phyloP scores from a whole-genome alignment of 1,140 invertebrate species.

The Antheraea mylitta region DNA sequence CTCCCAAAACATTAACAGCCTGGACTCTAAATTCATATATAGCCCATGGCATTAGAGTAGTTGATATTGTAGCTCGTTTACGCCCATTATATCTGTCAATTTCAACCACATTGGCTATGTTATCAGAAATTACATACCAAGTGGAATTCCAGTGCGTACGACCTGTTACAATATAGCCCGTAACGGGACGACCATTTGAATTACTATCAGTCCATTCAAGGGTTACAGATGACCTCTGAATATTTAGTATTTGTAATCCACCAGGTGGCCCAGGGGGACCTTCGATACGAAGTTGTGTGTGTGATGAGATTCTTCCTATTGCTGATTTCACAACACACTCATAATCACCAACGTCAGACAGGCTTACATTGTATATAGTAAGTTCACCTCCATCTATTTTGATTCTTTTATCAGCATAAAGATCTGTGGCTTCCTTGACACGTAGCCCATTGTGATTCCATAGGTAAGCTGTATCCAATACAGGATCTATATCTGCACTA shows the following conservation, averaged over 20 bases:
- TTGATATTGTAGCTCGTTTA: constrained; percentile 84
- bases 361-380: constrained; percentile 89
- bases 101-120: constrained; percentile 78
- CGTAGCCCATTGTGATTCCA: constrained; percentile 94
- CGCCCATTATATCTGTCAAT: constrained; percentile 87
- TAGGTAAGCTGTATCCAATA: constrained; percentile 92
- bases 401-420: constrained; percentile 67
- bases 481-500: constrained; percentile 87
- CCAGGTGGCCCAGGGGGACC: constrained; percentile 92
- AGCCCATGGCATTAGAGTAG: constrained; percentile 90
- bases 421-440: constrained; percentile 82
- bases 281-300: constrained; percentile 86
- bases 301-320: constrained; percentile 88
- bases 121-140: constrained; percentile 87
- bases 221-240: constrained; percentile 86
- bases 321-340: constrained; percentile 93
- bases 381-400: constrained; percentile 86
- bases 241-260: constrained; percentile 87
- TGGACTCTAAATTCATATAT: constrained; percentile 94
- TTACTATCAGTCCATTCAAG: constrained; percentile 95
- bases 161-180: constrained; percentile 88
- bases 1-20: constrained; percentile 91
- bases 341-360: constrained; percentile 92
- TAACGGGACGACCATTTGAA: constrained; percentile 88
- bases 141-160: constrained; percentile 92